These are phyloP conservation scores for Drosophila villosipedis DNA, from an alignment of 2,888 invertebrate genomes.

Conservation along the genomic window DNA sequence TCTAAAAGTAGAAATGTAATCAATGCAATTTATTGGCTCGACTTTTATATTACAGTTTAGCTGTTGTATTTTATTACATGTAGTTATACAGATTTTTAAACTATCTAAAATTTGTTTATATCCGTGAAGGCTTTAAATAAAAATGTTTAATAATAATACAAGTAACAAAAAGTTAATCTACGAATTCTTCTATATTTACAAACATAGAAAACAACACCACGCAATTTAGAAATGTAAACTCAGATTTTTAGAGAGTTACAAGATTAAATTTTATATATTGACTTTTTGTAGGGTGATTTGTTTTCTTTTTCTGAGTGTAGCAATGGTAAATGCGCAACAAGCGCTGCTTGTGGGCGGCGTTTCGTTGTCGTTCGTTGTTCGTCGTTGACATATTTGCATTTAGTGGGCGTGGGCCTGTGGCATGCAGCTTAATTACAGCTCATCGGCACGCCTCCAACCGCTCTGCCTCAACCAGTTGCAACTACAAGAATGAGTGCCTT, in stretches of 20 bases:
- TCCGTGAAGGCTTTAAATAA: neutral
- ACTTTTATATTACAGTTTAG: neutral
- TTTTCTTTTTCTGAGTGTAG: neutral
- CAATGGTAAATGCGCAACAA: slow-evolving; percentile 57
- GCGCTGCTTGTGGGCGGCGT: slow-evolving; percentile 39
- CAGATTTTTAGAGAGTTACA: neutral
- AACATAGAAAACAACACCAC: neutral
- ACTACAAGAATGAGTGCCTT: slow-evolving; percentile 25
- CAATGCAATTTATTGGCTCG: too few species aligned
- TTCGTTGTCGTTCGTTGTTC: slow-evolving; percentile 38
- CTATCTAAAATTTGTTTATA: neutral
- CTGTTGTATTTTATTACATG: neutral
- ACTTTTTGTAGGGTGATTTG: neutral
- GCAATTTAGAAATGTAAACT: neutral
- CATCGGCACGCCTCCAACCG: slow-evolving; percentile 66
- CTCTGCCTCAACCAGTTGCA: slow-evolving; percentile 14
- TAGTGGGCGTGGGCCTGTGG: slow-evolving; percentile 12
- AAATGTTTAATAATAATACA: neutral
- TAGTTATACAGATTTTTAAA: neutral
- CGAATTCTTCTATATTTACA: neutral
- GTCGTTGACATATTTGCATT: slow-evolving; percentile 73
- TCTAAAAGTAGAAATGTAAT: too few species aligned
- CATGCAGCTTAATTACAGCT: slow-evolving; percentile 69
- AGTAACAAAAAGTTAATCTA: neutral
- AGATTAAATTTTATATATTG: neutral